Evolutionary conservation across 2,888 invertebrate species (phyloP), one percentile per base, ranked within the genome.

Genomic region (Nomada flava): DNA sequence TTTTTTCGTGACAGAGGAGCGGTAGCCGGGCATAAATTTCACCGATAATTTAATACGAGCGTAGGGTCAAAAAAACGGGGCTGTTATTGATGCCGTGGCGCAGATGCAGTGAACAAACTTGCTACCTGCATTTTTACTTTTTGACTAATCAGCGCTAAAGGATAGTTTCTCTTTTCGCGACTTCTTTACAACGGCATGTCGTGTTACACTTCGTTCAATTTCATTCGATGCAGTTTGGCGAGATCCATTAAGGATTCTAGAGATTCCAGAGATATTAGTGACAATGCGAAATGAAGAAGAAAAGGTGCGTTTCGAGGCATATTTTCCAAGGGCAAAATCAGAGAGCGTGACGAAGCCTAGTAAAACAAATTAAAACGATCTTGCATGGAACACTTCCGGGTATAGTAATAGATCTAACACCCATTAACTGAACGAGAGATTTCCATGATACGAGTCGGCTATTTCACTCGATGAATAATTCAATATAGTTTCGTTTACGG

Each of bases 381-480:
- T 63, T 74, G 42, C 47, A 75, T 47, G 75, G 74, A 78, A 74
- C 74, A 68, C 74, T 78, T 78, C 78, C 68, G 62, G 62, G 62
- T 78, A 74, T 78, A 78, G 74, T 68, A 78, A 78, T 74, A 78
- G 74, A 78, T 74, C 78, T 78, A 78, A 78, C 77, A 67, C 50
- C 74, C 74, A 78, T 78, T 78, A 78, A 74, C 74, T 74, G 62
- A 36, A 67, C 67, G 23, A 74, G 68, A 57, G 57, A 78, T 78
- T 78, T 78, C 68, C 78, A 78, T 68, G 67, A 78, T 78, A 74
- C 68, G 55, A 74, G 78, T 55, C 63, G 63, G 74, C 63, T 68
- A 55, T 68, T 63, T 78, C 68, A 55, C 55, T 68, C 74, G 63
- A 78, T 78, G 78, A 78, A 78, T 78, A 57, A 78, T 78, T 78